Conservation (phyloP, 2,888 invertebrate species). For the Buathra laborator region DNA sequence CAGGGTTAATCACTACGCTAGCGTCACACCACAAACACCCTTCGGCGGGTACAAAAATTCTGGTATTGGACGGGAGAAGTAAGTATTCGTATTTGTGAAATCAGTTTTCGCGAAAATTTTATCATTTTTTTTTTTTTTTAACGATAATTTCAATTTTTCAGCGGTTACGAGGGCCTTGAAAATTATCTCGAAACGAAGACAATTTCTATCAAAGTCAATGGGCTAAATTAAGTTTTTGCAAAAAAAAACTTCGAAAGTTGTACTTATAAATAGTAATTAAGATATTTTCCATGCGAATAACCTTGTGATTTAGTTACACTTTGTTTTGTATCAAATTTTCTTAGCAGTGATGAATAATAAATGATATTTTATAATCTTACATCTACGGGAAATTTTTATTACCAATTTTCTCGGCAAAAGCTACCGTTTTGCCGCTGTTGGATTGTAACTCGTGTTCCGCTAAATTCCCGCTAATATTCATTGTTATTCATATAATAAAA, state of each 20-base stretch:
- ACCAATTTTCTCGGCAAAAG: too few species aligned
- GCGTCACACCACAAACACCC: slow-evolving; percentile 90
- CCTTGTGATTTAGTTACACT: too few species aligned
- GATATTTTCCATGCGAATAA: too few species aligned
- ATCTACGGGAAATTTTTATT: too few species aligned
- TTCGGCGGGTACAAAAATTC: slow-evolving; percentile 95
- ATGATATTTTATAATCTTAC: too few species aligned
- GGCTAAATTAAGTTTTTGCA: slow-evolving; percentile 40
- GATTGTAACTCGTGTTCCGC: too few species aligned
- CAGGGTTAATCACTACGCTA: slow-evolving; percentile 91
- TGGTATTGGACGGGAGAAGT: slow-evolving; percentile 91
- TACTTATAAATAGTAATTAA: background rate
- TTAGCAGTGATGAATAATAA: too few species aligned
- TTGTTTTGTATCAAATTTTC: too few species aligned
- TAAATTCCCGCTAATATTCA: background rate
- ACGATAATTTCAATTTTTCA: slow-evolving; percentile 83
- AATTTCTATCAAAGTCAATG: slow-evolving; percentile 86
- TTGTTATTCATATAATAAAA: background rate
- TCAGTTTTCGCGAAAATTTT: background rate
- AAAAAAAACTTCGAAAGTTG: background rate
- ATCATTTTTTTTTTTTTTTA: slow-evolving; percentile 5
- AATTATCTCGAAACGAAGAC: slow-evolving; percentile 93
- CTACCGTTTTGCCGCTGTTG: too few species aligned
- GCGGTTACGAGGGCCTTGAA: slow-evolving; percentile 91
- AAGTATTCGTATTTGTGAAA: slow-evolving; percentile 42